Evolutionary conservation across 2,113 vertebrate genomes (phyloP).

Genomic region (Paradoxurus hermaphroditus): DNA sequence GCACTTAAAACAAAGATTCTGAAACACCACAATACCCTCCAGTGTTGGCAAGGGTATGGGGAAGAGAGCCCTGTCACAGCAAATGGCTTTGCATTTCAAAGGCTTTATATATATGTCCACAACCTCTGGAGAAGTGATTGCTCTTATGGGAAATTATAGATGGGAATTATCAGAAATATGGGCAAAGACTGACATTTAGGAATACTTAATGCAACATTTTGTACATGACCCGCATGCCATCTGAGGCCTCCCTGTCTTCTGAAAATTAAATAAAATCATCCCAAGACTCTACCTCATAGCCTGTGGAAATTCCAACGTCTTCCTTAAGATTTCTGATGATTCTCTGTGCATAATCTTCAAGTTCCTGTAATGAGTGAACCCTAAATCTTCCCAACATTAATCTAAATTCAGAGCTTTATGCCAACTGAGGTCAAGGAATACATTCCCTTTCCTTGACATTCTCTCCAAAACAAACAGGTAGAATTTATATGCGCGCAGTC

Average conservation of each 20-base stretch:
- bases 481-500: neutral
- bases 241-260: constrained; percentile 25
- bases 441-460: neutral
- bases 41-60: neutral
- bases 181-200: constrained; percentile 55
- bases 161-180: constrained; percentile 60
- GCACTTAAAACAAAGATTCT: constrained; percentile 20
- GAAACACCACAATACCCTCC: neutral
- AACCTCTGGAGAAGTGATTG: constrained; percentile 51
- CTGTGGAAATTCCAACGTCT: neutral
- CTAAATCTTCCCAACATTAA: neutral
- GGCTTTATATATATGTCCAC: neutral
- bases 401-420: neutral
- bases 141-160: constrained; percentile 56
- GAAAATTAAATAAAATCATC: constrained; percentile 60
- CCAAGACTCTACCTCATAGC: neutral
- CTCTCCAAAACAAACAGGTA: neutral
- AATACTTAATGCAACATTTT: constrained; percentile 42
- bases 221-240: neutral
- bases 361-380: neutral
- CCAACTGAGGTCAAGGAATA: neutral
- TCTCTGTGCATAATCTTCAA: neutral
- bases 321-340: constrained; percentile 1
- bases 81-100: neutral
- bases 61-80: neutral